These are phyloP conservation scores for Aegithalos caudatus DNA, from an alignment of 2,113 vertebrate genomes.

Conservation along the genomic window DNA sequence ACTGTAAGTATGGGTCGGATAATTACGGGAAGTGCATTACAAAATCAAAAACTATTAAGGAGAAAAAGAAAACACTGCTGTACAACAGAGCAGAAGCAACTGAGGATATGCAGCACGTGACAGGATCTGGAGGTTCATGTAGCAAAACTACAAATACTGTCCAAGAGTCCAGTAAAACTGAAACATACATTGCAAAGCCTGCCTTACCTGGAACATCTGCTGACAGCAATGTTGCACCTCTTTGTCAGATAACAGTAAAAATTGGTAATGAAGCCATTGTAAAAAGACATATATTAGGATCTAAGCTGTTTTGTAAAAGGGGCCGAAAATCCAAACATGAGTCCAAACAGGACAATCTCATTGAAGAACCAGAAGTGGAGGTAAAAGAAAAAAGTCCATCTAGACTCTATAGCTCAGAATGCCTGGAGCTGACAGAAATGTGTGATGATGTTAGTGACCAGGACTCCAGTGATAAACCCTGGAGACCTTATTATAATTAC, in stretches of 20 bases:
- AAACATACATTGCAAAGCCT: constrained; percentile 95
- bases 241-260: constrained; percentile 98
- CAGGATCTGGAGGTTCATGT: constrained; percentile 62
- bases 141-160: constrained; percentile 58
- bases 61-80: constrained; percentile 76
- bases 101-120: constrained; percentile 70
- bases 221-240: constrained; percentile 83
- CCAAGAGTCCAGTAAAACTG: constrained; percentile 79
- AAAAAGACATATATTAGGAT: constrained; percentile 89
- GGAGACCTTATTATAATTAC: constrained; percentile 97
- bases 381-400: constrained; percentile 68
- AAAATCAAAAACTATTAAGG: constrained; percentile 71
- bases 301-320: constrained; percentile 89
- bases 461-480: constrained; percentile 89
- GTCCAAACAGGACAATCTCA: constrained; percentile 45
- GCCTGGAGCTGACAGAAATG: constrained; percentile 74
- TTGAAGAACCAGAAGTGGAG: constrained; percentile 56
- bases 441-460: constrained; percentile 88
- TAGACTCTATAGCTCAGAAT: constrained; percentile 77
- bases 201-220: constrained; percentile 90
- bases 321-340: constrained; percentile 75
- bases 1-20: constrained; percentile 43
- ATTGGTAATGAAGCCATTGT: constrained; percentile 96
- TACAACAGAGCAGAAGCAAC: constrained; percentile 74
- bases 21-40: constrained; percentile 20